Evolutionary conservation across 2,113 vertebrate species (phyloP), one percentile per base, ranked within the genome.

Genomic region (Forbesichthys papilliferus): DNA sequence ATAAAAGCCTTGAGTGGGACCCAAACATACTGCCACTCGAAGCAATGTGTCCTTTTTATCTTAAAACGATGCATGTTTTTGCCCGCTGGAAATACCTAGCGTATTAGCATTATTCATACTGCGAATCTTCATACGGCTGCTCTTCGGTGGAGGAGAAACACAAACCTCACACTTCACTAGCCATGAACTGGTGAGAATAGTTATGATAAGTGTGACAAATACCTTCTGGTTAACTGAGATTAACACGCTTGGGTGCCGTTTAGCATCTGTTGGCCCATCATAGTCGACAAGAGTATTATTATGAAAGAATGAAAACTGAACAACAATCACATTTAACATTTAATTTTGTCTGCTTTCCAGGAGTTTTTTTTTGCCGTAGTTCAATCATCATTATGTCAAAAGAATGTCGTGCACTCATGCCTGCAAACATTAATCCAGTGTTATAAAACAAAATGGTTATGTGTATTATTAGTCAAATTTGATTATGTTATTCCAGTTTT

Each of bases 61-160:
- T 85, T 73, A 60, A 87, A 79, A 72, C 75, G 69, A 84, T 76
- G 68, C 84, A 71, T 85, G 78, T 84, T 87, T 86, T 69, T 66
- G 75, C 82, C 78, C 83, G 73, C 66, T 79, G 70, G 71, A 77
- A 89, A 70, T 69, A 79, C 75, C 77, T 63, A 53, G 46, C 9
- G 20, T 70, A 86, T 88, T 86, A 87, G 82, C 82, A 91, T 90
- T 86, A 89, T 88, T 91, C 87, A 89, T 84, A 84, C 79, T 66
- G 11, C 0, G 49, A 81, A 53, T 74, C 67, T 71, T 61, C 34
- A 55, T 68, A 54, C 4, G 57, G 68, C 66, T 27, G 65, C 85
- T 81, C 74, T 81, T 78, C 85, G 72, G 70, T 68, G 64, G 61
- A 55, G 53, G 68, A 80, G 69, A 84, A 81, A 81, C 64, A 61